A percentile compares a stretch with the other conserved stretches of the same genome.
phyloP scores from a whole-genome alignment of 2,888 invertebrate genomes.

The Drosophila diplacantha region DNA sequence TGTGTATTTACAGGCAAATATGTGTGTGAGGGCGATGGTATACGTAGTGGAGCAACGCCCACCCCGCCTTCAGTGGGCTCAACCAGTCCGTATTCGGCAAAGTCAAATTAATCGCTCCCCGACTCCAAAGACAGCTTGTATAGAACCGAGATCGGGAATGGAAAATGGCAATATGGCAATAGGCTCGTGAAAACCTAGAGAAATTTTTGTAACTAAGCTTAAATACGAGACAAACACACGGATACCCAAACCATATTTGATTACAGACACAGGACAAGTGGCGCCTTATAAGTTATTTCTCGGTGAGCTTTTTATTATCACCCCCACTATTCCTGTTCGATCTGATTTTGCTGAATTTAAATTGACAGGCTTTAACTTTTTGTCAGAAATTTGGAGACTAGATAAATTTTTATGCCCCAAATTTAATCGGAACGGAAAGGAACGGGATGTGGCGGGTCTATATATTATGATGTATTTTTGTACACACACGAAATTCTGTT shows the following conservation, averaged over 20 bases:
- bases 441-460: constrained; percentile 1
- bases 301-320: constrained; percentile 40
- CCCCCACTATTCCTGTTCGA: not conserved
- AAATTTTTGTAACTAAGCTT: constrained; percentile 44
- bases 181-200: constrained; percentile 50
- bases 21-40: constrained; percentile 87
- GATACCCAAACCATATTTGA: constrained; percentile 8
- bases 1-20: constrained; percentile 82
- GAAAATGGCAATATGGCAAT: constrained; percentile 51
- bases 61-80: constrained; percentile 77
- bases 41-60: constrained; percentile 77
- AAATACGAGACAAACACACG: constrained; percentile 22
- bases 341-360: constrained; percentile 5
- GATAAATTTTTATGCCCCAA: constrained; percentile 10
- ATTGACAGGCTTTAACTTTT: not conserved
- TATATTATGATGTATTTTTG: constrained; percentile 57
- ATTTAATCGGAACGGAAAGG: not conserved
- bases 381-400: not conserved
- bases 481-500: constrained; percentile 37
- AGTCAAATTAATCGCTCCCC: constrained; percentile 61
- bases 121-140: constrained; percentile 25
- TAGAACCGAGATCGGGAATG: constrained; percentile 11
- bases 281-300: constrained; percentile 28
- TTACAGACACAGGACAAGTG: constrained; percentile 20
- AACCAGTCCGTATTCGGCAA: constrained; percentile 77